A percentile compares a stretch with the other conserved stretches of the same genome.
Evolutionary conservation across 2,888 invertebrate genomes (phyloP).

Genomic region (Drosophila cognata): DNA sequence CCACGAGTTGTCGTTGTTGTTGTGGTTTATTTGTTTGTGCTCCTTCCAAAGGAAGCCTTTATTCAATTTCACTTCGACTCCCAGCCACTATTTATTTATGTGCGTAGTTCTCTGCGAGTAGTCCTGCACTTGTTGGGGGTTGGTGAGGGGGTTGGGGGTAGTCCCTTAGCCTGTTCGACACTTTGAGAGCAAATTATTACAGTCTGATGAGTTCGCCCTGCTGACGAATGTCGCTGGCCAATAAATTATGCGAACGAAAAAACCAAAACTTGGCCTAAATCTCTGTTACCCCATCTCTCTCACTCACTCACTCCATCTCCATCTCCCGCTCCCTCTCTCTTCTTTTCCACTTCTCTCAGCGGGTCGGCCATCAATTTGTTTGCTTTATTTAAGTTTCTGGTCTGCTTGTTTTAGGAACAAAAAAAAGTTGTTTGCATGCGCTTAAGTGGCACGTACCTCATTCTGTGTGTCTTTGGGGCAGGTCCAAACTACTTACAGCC

Average conservation of each 20-base stretch:
- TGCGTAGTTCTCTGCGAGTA: slow-evolving; percentile 6
- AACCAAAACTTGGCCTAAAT: slow-evolving; percentile 16
- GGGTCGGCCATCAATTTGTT: slow-evolving; percentile 70
- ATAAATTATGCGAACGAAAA: slow-evolving; percentile 68
- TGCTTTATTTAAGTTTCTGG: slow-evolving; percentile 73
- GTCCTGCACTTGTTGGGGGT: background rate
- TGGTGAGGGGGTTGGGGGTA: background rate
- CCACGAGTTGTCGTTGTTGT: slow-evolving; percentile 25
- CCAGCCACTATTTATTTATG: slow-evolving; percentile 31
- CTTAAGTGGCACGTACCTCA: slow-evolving; percentile 34
- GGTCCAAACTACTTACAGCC: slow-evolving; percentile 1
- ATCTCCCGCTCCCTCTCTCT: background rate
- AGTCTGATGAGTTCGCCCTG: slow-evolving; percentile 74
- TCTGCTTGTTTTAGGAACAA: slow-evolving; percentile 41
- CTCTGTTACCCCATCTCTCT: slow-evolving; percentile 13
- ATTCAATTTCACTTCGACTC: slow-evolving; percentile 76
- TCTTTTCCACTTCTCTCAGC: slow-evolving; percentile 14
- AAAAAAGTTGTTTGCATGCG: slow-evolving; percentile 47
- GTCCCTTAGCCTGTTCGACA: slow-evolving; percentile 49
- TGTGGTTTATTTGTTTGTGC: slow-evolving; percentile 42
- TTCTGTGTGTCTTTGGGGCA: slow-evolving; percentile 37
- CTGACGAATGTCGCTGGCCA: slow-evolving; percentile 74
- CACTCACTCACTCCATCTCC: slow-evolving; percentile 13
- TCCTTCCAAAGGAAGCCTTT: slow-evolving; percentile 34
- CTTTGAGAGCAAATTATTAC: slow-evolving; percentile 78